These are phyloP conservation scores for Pelmatolapia mariae DNA, from an alignment of 2,113 vertebrate species.

Conservation along the genomic window DNA sequence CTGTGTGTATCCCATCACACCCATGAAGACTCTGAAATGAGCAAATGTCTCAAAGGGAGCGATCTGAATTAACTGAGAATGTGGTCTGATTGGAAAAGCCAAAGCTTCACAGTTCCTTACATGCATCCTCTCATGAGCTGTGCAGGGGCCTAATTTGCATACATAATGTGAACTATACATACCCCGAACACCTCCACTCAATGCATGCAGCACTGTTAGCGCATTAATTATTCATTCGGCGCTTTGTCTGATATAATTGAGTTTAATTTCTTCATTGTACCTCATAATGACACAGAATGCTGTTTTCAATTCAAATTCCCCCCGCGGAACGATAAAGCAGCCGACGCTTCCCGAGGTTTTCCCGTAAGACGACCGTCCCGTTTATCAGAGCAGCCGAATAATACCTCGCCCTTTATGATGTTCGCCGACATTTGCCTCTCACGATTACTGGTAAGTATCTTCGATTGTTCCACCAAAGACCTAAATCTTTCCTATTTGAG, in stretches of 20 bases:
- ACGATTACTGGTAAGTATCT: conserved; percentile 3
- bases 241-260: not conserved
- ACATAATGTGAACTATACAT: not conserved
- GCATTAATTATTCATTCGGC: not conserved
- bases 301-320: not conserved
- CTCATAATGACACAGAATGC: not conserved
- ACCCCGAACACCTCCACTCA: not conserved
- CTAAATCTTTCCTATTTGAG: conserved; percentile 22
- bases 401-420: not conserved
- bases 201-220: not conserved
- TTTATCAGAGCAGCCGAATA: not conserved
- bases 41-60: not conserved
- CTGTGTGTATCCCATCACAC: not conserved
- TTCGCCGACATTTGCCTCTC: conserved; percentile 30
- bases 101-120: not conserved
- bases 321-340: not conserved
- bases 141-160: not conserved
- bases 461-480: conserved; percentile 26
- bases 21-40: not conserved
- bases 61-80: not conserved
- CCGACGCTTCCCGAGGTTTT: not conserved
- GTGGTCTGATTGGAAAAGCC: not conserved
- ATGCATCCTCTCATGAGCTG: not conserved
- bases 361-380: not conserved
- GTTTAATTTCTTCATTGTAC: not conserved